A percentile compares a stretch with the other conserved stretches of the same genome.
These are phyloP conservation scores for Percopsis omiscomaycus DNA, from an alignment of 2,797 vertebrate genomes.

Conservation along the genomic window DNA sequence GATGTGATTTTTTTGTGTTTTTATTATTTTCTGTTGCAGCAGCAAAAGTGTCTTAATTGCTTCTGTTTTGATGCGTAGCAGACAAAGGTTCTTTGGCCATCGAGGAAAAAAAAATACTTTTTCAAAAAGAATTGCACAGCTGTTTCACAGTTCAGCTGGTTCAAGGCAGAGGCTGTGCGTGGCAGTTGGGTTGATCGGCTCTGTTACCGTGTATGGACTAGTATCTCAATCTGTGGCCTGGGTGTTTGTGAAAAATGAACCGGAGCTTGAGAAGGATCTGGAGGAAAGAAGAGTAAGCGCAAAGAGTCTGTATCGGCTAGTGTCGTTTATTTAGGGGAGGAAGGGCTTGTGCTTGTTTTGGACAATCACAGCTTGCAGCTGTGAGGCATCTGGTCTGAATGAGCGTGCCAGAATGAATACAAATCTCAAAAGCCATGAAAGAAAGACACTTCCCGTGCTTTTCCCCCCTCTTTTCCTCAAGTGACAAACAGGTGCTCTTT, in stretches of 20 bases:
- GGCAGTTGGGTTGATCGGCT: constrained; percentile 5
- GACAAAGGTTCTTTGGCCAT: neutral
- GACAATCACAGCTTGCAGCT: constrained; percentile 63
- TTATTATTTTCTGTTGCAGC: neutral
- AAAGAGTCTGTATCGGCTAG: constrained; percentile 33
- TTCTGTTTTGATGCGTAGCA: neutral
- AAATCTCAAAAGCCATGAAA: constrained; percentile 62
- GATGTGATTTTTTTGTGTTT: neutral
- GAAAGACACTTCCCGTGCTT: constrained; percentile 60
- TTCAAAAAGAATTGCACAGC: constrained; percentile 1
- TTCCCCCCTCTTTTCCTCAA: constrained; percentile 23
- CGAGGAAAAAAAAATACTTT: neutral
- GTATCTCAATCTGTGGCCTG: constrained; percentile 4
- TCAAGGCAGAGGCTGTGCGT: neutral
- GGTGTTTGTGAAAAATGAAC: constrained; percentile 1
- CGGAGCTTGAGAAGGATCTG: neutral
- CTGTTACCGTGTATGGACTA: constrained; percentile 12
- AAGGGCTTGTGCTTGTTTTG: constrained; percentile 52
- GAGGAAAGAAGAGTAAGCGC: constrained; percentile 4
- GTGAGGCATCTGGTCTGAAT: constrained; percentile 71
- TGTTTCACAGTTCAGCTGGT: neutral
- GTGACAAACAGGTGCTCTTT: constrained; percentile 73
- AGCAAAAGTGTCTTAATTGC: neutral
- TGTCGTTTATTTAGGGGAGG: constrained; percentile 37
- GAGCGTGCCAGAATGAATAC: constrained; percentile 59